phyloP scores from a whole-genome alignment of 2,888 invertebrate species.

The Hermaeophaga mercurialis region DNA sequence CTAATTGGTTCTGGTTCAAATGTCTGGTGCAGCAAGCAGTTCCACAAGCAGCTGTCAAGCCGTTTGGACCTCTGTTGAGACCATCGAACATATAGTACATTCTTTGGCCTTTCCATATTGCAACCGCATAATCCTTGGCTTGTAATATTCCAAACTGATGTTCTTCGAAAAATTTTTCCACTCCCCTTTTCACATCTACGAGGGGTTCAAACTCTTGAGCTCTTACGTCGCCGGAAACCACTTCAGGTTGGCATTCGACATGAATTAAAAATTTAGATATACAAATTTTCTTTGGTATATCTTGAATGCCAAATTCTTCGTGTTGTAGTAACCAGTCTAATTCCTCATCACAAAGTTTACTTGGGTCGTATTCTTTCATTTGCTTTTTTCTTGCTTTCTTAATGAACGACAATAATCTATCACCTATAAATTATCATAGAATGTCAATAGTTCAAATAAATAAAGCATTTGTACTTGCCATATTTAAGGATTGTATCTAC shows the following conservation, averaged over 20 bases:
- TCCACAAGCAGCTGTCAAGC: conserved; percentile 50
- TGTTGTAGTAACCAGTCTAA: conserved; percentile 45
- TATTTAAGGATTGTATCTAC: conserved; percentile 67
- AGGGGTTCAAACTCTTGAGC: conserved; percentile 46
- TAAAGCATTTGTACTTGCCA: conserved; percentile 44
- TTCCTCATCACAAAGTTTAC: conserved; percentile 46
- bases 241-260: conserved; percentile 49
- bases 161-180: conserved; percentile 53
- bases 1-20: conserved; percentile 45
- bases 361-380: conserved; percentile 28
- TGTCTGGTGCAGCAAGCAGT: conserved; percentile 55
- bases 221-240: conserved; percentile 51
- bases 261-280: conserved; percentile 52
- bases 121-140: conserved; percentile 50
- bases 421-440: conserved; percentile 54
- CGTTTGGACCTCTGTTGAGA: conserved; percentile 56
- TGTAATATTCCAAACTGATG: conserved; percentile 53
- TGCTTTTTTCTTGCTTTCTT: conserved; percentile 45
- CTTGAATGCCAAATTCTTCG: conserved; percentile 45
- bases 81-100: conserved; percentile 59
- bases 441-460: background rate
- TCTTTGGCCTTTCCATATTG: conserved; percentile 57
- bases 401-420: conserved; percentile 63
- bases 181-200: conserved; percentile 50
- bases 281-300: conserved; percentile 51